These are phyloP conservation scores for Schmidtea mediterranea DNA, from an alignment of 1,140 invertebrate species.

Conservation along the genomic window DNA sequence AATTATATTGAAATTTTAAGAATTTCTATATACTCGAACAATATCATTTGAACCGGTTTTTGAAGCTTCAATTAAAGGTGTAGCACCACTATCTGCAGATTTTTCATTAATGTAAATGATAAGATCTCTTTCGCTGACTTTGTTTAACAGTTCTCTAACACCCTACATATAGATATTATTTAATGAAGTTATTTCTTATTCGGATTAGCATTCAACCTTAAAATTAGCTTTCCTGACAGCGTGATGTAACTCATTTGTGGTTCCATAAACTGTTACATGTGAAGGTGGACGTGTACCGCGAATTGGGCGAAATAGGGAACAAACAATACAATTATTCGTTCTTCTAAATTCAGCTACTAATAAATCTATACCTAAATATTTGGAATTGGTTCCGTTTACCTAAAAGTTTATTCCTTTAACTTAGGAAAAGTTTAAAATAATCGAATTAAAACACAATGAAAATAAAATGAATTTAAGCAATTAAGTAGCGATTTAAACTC, in stretches of 20 bases:
- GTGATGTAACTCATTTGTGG: not conserved
- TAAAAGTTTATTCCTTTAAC: no score
- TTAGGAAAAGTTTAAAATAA: no score
- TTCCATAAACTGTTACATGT: slow-evolving; percentile 2
- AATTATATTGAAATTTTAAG: not conserved
- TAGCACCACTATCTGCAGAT: slow-evolving; percentile 5
- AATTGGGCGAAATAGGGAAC: not conserved
- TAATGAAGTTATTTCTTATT: no score
- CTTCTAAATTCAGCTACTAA: slow-evolving; percentile 4
- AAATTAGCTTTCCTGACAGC: slow-evolving; percentile 1
- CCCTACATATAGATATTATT: no score
- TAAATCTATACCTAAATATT: slow-evolving; percentile 5
- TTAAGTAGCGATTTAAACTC: no score
- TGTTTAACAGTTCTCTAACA: not conserved
- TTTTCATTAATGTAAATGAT: slow-evolving; percentile 5
- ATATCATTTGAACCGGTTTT: slow-evolving; percentile 5
- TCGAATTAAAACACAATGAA: no score
- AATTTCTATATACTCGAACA: not conserved
- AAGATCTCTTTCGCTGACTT: not conserved
- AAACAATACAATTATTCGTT: slow-evolving; percentile 5
- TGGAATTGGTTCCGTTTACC: slow-evolving; percentile 2
- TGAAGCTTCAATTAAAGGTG: slow-evolving; percentile 6
- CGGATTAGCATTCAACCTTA: no score
- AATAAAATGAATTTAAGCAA: no score
- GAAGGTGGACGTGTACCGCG: not conserved